phyloP scores from a whole-genome alignment of 2,888 invertebrate species.

The Coelinius sp. region DNA sequence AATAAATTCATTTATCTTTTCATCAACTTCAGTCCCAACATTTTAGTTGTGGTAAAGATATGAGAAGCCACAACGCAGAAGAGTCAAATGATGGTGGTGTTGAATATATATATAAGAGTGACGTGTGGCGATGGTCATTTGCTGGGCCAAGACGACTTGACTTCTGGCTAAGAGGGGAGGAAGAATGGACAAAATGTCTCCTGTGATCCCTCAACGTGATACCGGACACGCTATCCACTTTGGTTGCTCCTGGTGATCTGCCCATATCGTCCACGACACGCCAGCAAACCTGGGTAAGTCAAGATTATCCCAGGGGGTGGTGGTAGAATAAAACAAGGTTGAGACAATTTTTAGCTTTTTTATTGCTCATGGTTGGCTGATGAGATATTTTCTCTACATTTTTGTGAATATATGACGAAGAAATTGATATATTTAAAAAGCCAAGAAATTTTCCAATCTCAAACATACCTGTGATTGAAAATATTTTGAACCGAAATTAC shows the following conservation, averaged over 20 bases:
- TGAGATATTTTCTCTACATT: neutral
- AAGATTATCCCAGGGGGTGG: constrained; percentile 56
- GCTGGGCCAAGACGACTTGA: constrained; percentile 58
- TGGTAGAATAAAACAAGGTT: constrained; percentile 49
- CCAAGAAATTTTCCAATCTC: neutral
- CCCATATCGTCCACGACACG: constrained; percentile 52
- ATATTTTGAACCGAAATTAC: too few relatives aligned
- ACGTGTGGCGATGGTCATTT: constrained; percentile 68
- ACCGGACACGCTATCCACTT: constrained; percentile 67
- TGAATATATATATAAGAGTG: constrained; percentile 7
- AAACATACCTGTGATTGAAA: too few relatives aligned
- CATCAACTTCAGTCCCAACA: constrained; percentile 58
- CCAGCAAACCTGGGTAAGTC: constrained; percentile 54
- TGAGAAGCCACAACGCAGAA: constrained; percentile 49
- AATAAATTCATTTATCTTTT: constrained; percentile 66
- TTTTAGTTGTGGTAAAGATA: constrained; percentile 57
- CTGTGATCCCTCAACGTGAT: constrained; percentile 67
- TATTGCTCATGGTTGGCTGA: constrained; percentile 4
- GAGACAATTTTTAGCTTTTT: constrained; percentile 50
- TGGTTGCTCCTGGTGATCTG: constrained; percentile 55
- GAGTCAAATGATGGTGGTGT: constrained; percentile 10
- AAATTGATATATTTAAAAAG: neutral
- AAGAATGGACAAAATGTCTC: constrained; percentile 67
- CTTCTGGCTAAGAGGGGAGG: constrained; percentile 53
- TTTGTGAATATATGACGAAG: neutral